A percentile compares a stretch with the other conserved stretches of the same genome.
These are phyloP conservation scores for Morpho achilles DNA, from an alignment of 2,888 invertebrate species.

Conservation along the genomic window DNA sequence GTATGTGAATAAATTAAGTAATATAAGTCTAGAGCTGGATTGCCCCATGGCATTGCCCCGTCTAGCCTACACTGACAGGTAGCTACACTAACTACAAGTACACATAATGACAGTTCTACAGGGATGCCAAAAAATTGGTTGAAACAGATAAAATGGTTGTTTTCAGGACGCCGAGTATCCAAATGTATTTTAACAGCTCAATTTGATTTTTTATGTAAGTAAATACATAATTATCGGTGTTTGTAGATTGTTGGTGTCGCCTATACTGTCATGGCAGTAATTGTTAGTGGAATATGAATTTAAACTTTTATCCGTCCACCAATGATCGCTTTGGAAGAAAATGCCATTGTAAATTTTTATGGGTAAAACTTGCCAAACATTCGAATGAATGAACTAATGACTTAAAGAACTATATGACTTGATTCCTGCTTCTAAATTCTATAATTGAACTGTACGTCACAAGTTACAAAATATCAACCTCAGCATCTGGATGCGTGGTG, in stretches of 20 bases:
- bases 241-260: constrained; percentile 37
- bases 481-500: too few species aligned
- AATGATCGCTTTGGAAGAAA: too few species aligned
- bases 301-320: neutral
- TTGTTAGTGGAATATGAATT: constrained; percentile 11
- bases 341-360: too few species aligned
- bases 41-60: too few species aligned
- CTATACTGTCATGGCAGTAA: constrained; percentile 19
- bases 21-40: neutral
- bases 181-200: constrained; percentile 68
- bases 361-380: too few species aligned
- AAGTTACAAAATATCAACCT: too few species aligned
- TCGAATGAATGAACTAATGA: too few species aligned
- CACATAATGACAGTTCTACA: neutral
- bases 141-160: constrained; percentile 74
- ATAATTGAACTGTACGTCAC: too few species aligned
- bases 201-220: constrained; percentile 54
- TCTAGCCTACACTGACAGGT: too few species aligned
- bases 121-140: neutral
- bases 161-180: constrained; percentile 72
- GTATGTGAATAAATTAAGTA: neutral
- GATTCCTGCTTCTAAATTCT: too few species aligned
- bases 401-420: too few species aligned
- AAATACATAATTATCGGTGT: constrained; percentile 38
- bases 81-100: too few species aligned